Evolutionary conservation across 2,113 vertebrate species (phyloP).

Genomic region (Aythya baeri): DNA sequence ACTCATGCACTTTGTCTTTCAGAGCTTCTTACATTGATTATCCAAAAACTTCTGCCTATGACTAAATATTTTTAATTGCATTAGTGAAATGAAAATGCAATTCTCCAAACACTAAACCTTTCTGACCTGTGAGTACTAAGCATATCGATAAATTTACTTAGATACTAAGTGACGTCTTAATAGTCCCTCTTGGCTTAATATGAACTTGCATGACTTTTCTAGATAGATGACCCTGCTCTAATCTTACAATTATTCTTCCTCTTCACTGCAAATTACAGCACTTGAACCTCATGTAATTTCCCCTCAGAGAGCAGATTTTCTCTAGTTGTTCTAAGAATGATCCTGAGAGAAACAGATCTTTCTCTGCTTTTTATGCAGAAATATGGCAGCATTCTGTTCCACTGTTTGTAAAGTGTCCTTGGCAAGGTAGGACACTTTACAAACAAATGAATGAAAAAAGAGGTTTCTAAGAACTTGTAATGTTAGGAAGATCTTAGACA

Average conservation of each 20-base stretch:
- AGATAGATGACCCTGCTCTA: neutral
- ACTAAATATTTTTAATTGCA: neutral
- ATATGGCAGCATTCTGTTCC: neutral
- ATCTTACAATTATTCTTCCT: neutral
- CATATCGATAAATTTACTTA: neutral
- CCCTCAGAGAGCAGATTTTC: neutral
- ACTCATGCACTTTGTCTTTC: neutral
- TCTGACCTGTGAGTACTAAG: neutral
- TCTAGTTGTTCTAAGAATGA: neutral
- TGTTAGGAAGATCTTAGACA: neutral
- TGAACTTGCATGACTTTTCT: neutral
- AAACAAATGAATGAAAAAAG: neutral
- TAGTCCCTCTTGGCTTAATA: neutral
- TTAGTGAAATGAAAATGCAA: neutral
- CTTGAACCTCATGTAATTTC: neutral
- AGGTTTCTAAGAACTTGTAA: neutral
- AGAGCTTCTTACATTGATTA: neutral
- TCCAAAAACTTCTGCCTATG: neutral
- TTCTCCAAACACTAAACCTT: neutral
- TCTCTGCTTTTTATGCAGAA: neutral
- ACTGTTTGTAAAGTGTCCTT: neutral
- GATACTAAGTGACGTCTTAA: neutral
- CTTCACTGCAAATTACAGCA: neutral
- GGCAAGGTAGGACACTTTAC: neutral
- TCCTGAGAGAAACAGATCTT: neutral